phyloP scores from a whole-genome alignment of 2,888 invertebrate genomes.

The Acleris cristana region DNA sequence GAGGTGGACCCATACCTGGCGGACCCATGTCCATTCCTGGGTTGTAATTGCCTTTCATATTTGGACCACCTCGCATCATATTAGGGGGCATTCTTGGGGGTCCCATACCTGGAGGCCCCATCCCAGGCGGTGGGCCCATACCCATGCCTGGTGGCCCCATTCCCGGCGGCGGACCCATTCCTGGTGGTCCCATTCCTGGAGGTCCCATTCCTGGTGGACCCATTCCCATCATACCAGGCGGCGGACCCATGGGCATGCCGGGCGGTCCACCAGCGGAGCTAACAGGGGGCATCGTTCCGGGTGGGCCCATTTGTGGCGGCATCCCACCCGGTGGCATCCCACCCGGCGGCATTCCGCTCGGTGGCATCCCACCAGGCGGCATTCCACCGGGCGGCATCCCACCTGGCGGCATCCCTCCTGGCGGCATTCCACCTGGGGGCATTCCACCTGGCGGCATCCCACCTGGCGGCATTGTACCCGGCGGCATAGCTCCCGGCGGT shows the following conservation, averaged over 20 bases:
- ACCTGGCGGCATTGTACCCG: conserved; percentile 61
- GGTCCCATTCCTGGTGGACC: conserved; percentile 55
- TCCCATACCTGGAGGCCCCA: conserved; percentile 62
- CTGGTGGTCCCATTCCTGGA: conserved; percentile 55
- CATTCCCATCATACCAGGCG: conserved; percentile 51
- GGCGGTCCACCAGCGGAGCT: conserved; percentile 47
- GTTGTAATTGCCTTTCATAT: conserved; percentile 33
- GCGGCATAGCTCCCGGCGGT: conserved; percentile 62
- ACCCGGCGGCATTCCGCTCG: conserved; percentile 52
- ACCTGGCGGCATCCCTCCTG: conserved; percentile 47
- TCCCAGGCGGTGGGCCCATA: conserved; percentile 62
- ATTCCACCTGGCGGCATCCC: conserved; percentile 53
- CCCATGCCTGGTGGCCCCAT: conserved; percentile 69
- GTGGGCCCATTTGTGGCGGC: conserved; percentile 44
- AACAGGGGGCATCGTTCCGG: conserved; percentile 43
- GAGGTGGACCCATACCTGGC: conserved; percentile 47
- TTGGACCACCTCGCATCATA: conserved; percentile 31
- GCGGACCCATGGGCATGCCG: conserved; percentile 45
- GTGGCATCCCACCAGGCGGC: conserved; percentile 42
- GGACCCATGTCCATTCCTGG: conserved; percentile 34
- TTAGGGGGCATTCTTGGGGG: conserved; percentile 45
- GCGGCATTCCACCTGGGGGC: conserved; percentile 47
- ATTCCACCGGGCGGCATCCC: conserved; percentile 49
- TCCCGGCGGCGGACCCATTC: conserved; percentile 72
- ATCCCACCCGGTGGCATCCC: conserved; percentile 40